Base-by-base conservation (phyloP, 2,888 invertebrate genomes). In the Ornithoptera priamus region DNA sequence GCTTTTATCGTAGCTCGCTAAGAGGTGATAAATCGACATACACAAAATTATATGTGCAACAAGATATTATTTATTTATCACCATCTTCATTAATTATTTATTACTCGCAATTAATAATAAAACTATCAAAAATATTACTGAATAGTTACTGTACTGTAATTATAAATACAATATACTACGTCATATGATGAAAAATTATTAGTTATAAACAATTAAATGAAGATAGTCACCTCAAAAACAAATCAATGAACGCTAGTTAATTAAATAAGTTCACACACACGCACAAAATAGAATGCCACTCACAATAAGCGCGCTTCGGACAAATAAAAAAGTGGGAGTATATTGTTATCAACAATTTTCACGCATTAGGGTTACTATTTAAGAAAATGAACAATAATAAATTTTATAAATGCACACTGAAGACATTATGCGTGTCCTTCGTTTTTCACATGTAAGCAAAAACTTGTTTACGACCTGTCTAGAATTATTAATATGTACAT, bases 331-430 rank as follows among this genome's bases (percentile, higher is more conserved):
- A 72, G 68, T 65, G 66, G 12, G 53, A 74, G 64, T 73, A 73
- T 73, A 68, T 64, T 70, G 67, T 76, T 79, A 79, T 80, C 77
- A 67, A 65, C 67, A 70, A 73, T 72, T 77, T 75, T 69, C 61
- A 72, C n/a, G 42, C 18, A 58, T n/a, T 57, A 70, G 70, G 62
- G 70, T 66, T 63, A 66, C 66, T 62, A 66, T 20, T 42, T 62
- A 57, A 65, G 10, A 22, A 53, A 56, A 53, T 46, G 12, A 46
- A 0, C 15, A 15, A 46, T 15, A 46, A 46, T 12, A 46, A 1
- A 15, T 15, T 46, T 15, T 15, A 15, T 12, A 46, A 46, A 46
- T 10, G 12, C 46, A 12, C 1, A 39, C 10, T 8, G 10, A 39
- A 10, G 7, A 10, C 39, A 8, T 39, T 39, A 39, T 39, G 10